These are phyloP conservation scores for Zygaena filipendulae DNA, from an alignment of 2,888 invertebrate genomes.

Conservation along the genomic window DNA sequence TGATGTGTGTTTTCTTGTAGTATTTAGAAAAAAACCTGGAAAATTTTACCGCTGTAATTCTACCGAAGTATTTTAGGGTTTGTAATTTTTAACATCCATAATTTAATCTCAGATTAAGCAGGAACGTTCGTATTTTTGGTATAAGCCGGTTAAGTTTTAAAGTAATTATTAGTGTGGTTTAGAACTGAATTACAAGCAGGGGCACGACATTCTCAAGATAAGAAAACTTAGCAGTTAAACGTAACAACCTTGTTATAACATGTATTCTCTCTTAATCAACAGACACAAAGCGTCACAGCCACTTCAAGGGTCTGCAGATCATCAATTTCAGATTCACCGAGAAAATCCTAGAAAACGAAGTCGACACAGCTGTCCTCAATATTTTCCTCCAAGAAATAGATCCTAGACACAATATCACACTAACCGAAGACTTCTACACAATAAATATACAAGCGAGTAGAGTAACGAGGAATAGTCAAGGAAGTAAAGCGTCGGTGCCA, in stretches of 20 bases:
- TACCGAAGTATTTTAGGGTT: too few species aligned
- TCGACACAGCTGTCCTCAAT: slow-evolving; percentile 76
- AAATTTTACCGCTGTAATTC: slow-evolving; percentile 3
- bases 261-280: too few species aligned
- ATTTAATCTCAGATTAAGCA: too few species aligned
- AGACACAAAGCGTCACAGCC: slow-evolving; percentile 76
- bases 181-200: too few species aligned
- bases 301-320: slow-evolving; percentile 74
- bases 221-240: too few species aligned
- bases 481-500: slow-evolving; percentile 44
- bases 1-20: slow-evolving; percentile 18
- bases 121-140: too few species aligned
- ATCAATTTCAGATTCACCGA: slow-evolving; percentile 79
- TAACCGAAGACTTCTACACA: slow-evolving; percentile 42
- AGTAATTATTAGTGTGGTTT: too few species aligned
- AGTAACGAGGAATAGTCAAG: slow-evolving; percentile 48
- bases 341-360: slow-evolving; percentile 75
- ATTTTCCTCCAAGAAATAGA: slow-evolving; percentile 70
- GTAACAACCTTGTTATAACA: too few species aligned
- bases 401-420: slow-evolving; percentile 34
- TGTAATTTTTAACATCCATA: too few species aligned
- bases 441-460: slow-evolving; percentile 49
- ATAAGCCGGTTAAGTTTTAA: too few species aligned
- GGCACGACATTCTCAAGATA: too few species aligned
- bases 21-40: too few species aligned